Evolutionary conservation across 2,113 vertebrate species (phyloP).

Genomic region (Eubucco bourcierii): DNA sequence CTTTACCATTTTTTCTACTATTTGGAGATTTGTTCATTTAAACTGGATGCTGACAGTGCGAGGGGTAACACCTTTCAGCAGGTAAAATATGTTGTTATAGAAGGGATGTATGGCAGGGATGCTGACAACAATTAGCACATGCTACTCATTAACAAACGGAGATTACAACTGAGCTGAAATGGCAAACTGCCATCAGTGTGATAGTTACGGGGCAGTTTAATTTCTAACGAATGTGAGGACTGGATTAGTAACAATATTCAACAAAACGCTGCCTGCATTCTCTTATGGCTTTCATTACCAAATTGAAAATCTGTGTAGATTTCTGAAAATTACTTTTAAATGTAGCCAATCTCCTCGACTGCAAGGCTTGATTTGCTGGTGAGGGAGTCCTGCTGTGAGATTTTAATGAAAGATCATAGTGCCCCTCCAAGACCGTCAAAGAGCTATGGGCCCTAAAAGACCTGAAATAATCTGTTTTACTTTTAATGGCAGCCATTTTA

Average conservation of each 20-base stretch:
- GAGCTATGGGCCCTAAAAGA: slow-evolving; percentile 95
- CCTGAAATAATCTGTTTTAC: slow-evolving; percentile 96
- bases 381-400: slow-evolving; percentile 92
- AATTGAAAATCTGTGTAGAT: slow-evolving; percentile 90
- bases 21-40: neutral
- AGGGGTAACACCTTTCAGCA: slow-evolving; percentile 74
- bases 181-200: slow-evolving; percentile 86
- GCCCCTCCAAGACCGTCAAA: slow-evolving; percentile 90
- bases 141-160: slow-evolving; percentile 94
- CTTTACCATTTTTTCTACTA: slow-evolving; percentile 1
- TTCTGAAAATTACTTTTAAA: slow-evolving; percentile 97
- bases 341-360: slow-evolving; percentile 91
- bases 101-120: slow-evolving; percentile 69
- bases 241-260: slow-evolving; percentile 85
- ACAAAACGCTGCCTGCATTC: slow-evolving; percentile 82
- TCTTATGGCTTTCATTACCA: slow-evolving; percentile 88
- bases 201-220: slow-evolving; percentile 81
- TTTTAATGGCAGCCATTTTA: slow-evolving; percentile 99
- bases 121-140: slow-evolving; percentile 96
- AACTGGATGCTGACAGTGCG: slow-evolving; percentile 25
- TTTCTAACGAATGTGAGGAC: slow-evolving; percentile 82
- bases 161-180: slow-evolving; percentile 85
- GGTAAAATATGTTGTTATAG: slow-evolving; percentile 73
- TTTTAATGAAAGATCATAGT: slow-evolving; percentile 99
- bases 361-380: slow-evolving; percentile 88